A percentile compares a stretch with the other conserved stretches of the same genome.
These are phyloP conservation scores for Watsonalla binaria DNA, from an alignment of 2,888 invertebrate genomes.

Conservation along the genomic window DNA sequence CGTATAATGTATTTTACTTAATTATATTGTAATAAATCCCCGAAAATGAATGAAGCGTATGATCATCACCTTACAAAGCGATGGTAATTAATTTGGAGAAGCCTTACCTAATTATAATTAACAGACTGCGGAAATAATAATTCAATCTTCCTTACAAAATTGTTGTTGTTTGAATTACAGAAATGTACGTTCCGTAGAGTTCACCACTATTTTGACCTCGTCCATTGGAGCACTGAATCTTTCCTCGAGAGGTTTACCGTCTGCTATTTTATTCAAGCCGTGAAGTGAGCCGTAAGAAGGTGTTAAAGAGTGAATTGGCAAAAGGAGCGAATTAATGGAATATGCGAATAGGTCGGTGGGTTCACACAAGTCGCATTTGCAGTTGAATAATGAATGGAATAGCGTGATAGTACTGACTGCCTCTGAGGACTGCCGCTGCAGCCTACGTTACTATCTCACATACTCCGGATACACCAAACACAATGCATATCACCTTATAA, in stretches of 20 bases:
- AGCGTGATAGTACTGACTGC: slow-evolving; percentile 36
- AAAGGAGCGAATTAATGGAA: slow-evolving; percentile 67
- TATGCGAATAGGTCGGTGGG: slow-evolving; percentile 53
- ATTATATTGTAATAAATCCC: slow-evolving; percentile 22
- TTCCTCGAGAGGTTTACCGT: slow-evolving; percentile 47
- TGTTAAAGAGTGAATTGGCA: slow-evolving; percentile 73
- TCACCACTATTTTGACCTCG: slow-evolving; percentile 35
- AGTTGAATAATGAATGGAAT: slow-evolving; percentile 60
- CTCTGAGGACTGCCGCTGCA: slow-evolving; percentile 14
- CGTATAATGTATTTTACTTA: slow-evolving; percentile 28
- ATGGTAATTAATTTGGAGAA: slow-evolving; percentile 8
- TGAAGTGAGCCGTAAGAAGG: slow-evolving; percentile 67
- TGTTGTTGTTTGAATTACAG: slow-evolving; percentile 5
- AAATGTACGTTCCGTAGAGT: slow-evolving; percentile 15
- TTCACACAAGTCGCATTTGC: slow-evolving; percentile 43
- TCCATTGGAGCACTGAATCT: slow-evolving; percentile 44
- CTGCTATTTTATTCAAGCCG: slow-evolving; percentile 69
- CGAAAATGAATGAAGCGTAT: slow-evolving; percentile 21
- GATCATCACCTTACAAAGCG: slow-evolving; percentile 4
- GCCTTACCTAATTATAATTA: slow-evolving; percentile 6
- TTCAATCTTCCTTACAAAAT: slow-evolving; percentile 4
- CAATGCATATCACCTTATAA: too few species aligned
- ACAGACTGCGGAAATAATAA: slow-evolving; percentile 8
- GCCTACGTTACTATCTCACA: background rate
- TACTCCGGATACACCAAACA: background rate